phyloP scores from a whole-genome alignment of 2,113 vertebrate species.

The Cricetomys ansorgei region DNA sequence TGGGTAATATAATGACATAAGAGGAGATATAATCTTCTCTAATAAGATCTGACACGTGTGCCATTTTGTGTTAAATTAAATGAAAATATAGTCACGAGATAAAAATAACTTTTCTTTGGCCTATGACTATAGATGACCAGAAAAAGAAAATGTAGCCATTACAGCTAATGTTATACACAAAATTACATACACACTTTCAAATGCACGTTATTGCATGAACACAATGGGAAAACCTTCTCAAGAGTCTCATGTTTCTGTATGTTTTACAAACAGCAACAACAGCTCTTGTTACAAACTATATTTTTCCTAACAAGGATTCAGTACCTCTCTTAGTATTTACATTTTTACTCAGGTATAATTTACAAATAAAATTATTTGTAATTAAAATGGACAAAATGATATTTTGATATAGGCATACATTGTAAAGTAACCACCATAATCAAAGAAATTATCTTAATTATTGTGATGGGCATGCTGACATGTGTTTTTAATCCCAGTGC shows the following conservation, averaged over 20 bases:
- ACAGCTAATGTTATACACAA: constrained; percentile 39
- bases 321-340: not conserved
- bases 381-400: not conserved
- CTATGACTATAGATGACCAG: not conserved
- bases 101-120: constrained; percentile 46
- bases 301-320: not conserved
- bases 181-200: constrained; percentile 40
- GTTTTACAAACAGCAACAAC: not conserved
- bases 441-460: not conserved
- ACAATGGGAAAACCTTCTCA: not conserved
- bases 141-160: constrained; percentile 46
- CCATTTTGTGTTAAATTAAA: constrained; percentile 43
- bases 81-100: constrained; percentile 41
- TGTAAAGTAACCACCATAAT: not conserved
- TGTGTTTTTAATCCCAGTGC: not conserved
- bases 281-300: not conserved
- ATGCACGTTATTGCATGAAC: not conserved
- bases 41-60: not conserved
- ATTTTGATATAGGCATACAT: not conserved
- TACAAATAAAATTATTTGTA: not conserved
- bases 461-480: not conserved
- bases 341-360: not conserved
- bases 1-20: constrained; percentile 17
- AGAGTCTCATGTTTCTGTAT: not conserved
- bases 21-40: constrained; percentile 33